Conservation (phyloP, 23 tunicate species). For the Phallusia fumigata region DNA sequence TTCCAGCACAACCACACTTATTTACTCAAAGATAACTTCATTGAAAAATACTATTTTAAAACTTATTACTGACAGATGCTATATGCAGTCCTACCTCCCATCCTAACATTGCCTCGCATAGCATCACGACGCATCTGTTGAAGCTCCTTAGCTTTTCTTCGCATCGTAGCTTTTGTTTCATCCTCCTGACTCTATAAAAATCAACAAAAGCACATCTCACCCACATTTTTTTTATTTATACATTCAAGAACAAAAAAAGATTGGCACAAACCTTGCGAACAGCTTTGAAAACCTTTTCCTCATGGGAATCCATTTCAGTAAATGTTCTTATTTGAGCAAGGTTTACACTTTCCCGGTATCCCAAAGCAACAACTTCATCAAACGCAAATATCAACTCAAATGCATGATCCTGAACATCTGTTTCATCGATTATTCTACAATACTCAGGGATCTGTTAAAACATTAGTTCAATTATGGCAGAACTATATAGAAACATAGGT, state of each 20-base stretch:
- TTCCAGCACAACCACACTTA: slow-evolving; percentile 16
- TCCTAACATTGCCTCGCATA: slow-evolving; percentile 39
- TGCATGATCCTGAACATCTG: slow-evolving; percentile 91
- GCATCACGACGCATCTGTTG: slow-evolving; percentile 64
- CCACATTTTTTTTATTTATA: no score
- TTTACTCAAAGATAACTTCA: background rate
- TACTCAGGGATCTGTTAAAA: slow-evolving; percentile 77
- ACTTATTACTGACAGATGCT: no score
- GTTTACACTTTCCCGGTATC: slow-evolving; percentile 98
- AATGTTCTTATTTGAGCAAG: slow-evolving; percentile 96
- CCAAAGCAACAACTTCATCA: slow-evolving; percentile 99
- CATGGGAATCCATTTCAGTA: slow-evolving; percentile 99
- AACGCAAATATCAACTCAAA: slow-evolving; percentile 98
- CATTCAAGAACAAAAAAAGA: no score
- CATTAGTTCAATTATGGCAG: background rate
- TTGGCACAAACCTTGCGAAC: slow-evolving; percentile 88
- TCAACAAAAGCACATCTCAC: background rate
- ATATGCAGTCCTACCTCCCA: slow-evolving; percentile 27
- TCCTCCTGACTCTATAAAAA: slow-evolving; percentile 82
- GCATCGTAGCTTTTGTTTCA: slow-evolving; percentile 84
- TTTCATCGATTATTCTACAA: slow-evolving; percentile 86
- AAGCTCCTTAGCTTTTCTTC: slow-evolving; percentile 83
- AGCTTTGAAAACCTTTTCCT: slow-evolving; percentile 93
- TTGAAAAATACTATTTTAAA: no score
- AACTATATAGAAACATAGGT: no score